Percentiles rank a stretch among this genome's conserved stretches.
phyloP scores from a whole-genome alignment of 2,113 vertebrate genomes.

The Thalassarche chlororhynchos region DNA sequence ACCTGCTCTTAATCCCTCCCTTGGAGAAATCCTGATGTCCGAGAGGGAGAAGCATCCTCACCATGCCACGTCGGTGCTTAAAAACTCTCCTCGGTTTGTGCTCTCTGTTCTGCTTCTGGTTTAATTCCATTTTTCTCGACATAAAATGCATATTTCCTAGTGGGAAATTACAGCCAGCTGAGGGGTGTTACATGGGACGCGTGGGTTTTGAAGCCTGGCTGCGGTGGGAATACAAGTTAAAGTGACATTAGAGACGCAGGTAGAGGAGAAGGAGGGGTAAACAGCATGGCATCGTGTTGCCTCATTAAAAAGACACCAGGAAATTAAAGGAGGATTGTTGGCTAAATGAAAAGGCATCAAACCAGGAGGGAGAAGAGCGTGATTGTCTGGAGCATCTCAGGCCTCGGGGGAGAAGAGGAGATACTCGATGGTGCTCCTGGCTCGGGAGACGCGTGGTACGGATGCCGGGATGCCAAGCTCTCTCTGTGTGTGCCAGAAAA shows the following conservation, averaged over 20 bases:
- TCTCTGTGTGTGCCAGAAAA: background rate
- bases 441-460: fast-evolving
- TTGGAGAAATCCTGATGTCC: background rate
- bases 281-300: background rate
- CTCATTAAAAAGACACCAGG: background rate
- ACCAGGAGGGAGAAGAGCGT: background rate
- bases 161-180: background rate
- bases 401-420: background rate
- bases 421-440: background rate
- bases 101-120: background rate
- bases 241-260: background rate
- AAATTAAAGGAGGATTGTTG: background rate
- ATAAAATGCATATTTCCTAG: background rate
- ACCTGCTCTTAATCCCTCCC: background rate
- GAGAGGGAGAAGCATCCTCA: background rate
- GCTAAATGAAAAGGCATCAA: background rate
- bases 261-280: background rate
- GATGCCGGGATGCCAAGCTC: background rate
- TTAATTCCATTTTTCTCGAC: background rate
- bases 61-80: fast-evolving
- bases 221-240: background rate
- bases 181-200: background rate
- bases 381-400: background rate
- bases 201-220: background rate
- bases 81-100: background rate